Base-by-base conservation (phyloP, 2,888 invertebrate species). In the Lapara coniferarum region DNA sequence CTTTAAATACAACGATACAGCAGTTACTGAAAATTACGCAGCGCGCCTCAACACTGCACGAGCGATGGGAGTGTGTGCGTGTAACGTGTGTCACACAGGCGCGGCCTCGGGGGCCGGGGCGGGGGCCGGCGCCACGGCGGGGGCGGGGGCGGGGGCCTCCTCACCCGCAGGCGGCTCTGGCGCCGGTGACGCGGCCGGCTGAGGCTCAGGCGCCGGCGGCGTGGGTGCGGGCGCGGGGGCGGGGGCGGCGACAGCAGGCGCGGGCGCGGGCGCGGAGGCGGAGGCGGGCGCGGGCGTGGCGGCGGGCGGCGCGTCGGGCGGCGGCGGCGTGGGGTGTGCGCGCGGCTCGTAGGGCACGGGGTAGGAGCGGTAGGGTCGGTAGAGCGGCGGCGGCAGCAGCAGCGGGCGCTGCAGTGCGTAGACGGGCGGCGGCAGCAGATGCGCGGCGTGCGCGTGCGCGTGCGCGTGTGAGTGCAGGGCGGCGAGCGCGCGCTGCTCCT, bases 301-400 rank as follows among this genome's bases (percentile, higher is more conserved):
- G 70, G 71, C 72, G 72, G 56, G 74, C 63, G 30, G 49, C 37
- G 68, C 59, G 13, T 57, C 25, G 69, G 76, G 73, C 86, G 78
- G 82, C 83, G 72, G 81, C 80, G 69, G 78, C 73, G 70, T 71
- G 77, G 77, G 72, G 80, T 84, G 74, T 70, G 68, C 84, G 79
- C 81, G 84, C 63, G 75, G 78, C 67, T 78, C 76, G 78, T 78
- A 78, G 37, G 78, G 77, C 67, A 77, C 74, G 67, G 78, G 81
- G 85, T 84, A 83, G 73, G 85, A 82, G 44, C 94, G 83, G 87
- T 91, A 87, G 76, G 90, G 81, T 72, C 87, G 79, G 89, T 84
- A 90, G 77, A 81, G 86, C 75, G 81, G 82, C 73, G 89, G 86
- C 79, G 93, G 87, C 77, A 89, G 86, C 71, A 84, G 86, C 69